Percentiles rank a stretch among this genome's conserved stretches.
These are phyloP conservation scores for Galerucella calmariensis DNA, from an alignment of 2,888 invertebrate genomes.

Conservation along the genomic window DNA sequence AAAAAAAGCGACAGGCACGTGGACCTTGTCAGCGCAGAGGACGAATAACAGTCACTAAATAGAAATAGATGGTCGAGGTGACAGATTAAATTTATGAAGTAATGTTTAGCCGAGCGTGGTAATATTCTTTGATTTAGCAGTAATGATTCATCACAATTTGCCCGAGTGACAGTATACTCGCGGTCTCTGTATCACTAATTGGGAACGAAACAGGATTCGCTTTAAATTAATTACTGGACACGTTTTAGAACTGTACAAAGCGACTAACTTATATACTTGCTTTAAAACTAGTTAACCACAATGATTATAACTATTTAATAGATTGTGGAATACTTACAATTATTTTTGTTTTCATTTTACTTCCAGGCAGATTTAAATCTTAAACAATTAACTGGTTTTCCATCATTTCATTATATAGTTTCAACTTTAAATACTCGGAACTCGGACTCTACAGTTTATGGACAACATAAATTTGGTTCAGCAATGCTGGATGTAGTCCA, in stretches of 20 bases:
- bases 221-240: conserved; percentile 58
- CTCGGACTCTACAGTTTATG: no score
- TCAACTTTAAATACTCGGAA: no score
- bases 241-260: conserved; percentile 53
- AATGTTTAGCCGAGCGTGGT: conserved; percentile 50
- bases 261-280: not conserved
- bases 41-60: conserved; percentile 48
- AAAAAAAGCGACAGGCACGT: conserved; percentile 31
- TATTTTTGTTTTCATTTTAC: no score
- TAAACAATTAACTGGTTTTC: no score
- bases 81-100: conserved; percentile 53
- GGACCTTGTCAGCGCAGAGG: conserved; percentile 41
- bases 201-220: conserved; percentile 49
- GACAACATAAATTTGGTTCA: no score
- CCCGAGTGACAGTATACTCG: conserved; percentile 57
- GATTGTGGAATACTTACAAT: no score
- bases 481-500: no score
- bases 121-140: conserved; percentile 57
- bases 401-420: no score
- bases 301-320: not conserved
- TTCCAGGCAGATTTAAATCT: no score
- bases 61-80: conserved; percentile 49
- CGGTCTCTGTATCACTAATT: conserved; percentile 57
- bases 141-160: conserved; percentile 60
- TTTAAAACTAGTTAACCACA: not conserved